Evolutionary conservation across 2,797 vertebrate species (phyloP), one percentile per base, ranked within the genome.

Genomic region (Argya squamiceps): DNA sequence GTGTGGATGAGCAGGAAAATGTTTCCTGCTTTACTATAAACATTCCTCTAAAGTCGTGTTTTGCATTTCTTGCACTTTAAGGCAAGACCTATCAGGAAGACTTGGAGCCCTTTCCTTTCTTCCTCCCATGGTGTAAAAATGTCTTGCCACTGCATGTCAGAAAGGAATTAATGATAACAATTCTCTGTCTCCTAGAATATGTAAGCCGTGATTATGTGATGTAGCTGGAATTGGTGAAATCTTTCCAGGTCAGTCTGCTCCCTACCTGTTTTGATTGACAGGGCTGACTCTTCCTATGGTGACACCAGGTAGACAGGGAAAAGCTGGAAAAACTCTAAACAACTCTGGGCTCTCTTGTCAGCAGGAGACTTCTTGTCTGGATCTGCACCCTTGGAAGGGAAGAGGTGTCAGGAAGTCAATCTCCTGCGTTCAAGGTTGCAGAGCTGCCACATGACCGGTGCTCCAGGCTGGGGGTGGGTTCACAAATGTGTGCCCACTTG

Each of bases 401-500:
- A 73, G 47, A 69, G 9, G 18, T 75, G 36, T 18, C 44, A 84
- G 65, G 69, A 84, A 77, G 62, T 78, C 20, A 77, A 15, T 81
- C 21, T 44, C 4, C 20, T 10, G 10, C 13, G 58, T 12, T 12
- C 27, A 37, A 8, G 37, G 39, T 39, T 91, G 29, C 29, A 50
- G 62, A 47, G 27, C 62, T 43, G 16, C 44, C 37, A 27, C 1
- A 15, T 58, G 80, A 75, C 37, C 24, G 13, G 34, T 47, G 62
- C 58, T 44, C 15, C 9, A 32, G 17, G 7, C 30, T 60, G 34
- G 15, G 15, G 7, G 13, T 44, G 20, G 30, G 22, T 59, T 32
- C 41, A 2, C 0, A 2, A 47, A 46, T 12, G 2, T 74, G 59
- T 30, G 43, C 39, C 11, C 5, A 2, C 1, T 2, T 29, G 15